A percentile compares a stretch with the other conserved stretches of the same genome.
Evolutionary conservation across 2,888 invertebrate genomes (phyloP).

Genomic region (Eristalis tenax): DNA sequence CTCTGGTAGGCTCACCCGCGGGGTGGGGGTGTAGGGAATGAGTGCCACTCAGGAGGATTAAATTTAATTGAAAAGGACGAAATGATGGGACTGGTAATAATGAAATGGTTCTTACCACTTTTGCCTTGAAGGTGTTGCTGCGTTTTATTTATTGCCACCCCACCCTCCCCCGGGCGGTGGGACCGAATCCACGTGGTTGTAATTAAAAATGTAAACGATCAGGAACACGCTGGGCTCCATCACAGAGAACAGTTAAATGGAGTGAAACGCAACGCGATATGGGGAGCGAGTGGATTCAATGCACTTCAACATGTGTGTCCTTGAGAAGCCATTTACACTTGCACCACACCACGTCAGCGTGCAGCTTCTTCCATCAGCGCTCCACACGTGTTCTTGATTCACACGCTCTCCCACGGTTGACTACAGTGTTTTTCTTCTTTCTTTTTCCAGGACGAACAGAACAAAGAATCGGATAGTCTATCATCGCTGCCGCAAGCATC

Average conservation of each 20-base stretch:
- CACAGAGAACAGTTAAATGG: background rate
- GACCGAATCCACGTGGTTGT: conserved; percentile 23
- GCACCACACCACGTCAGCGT: too few relatives aligned
- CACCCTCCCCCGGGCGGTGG: background rate
- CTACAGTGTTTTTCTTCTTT: conserved; percentile 2
- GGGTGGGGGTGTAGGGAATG: background rate
- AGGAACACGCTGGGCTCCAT: background rate
- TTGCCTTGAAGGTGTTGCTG: background rate
- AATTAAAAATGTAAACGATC: conserved; percentile 60
- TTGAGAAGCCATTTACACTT: conserved; percentile 8
- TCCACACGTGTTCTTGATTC: conserved; percentile 1
- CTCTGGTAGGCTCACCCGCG: too few relatives aligned
- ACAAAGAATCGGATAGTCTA: conserved; percentile 82
- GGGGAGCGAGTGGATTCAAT: background rate
- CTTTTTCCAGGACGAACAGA: conserved; percentile 63
- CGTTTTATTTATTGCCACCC: conserved; percentile 33
- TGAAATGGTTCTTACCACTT: conserved; percentile 39
- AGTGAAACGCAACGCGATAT: background rate
- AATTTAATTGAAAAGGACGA: conserved; percentile 56
- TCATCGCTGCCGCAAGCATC: conserved; percentile 88
- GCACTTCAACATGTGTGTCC: background rate
- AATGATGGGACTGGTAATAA: conserved; percentile 37
- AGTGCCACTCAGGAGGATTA: conserved; percentile 8
- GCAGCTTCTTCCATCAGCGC: background rate
- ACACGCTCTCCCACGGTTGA: background rate